Conservation (phyloP, 2,113 vertebrate species). For the Scomber scombrus region DNA sequence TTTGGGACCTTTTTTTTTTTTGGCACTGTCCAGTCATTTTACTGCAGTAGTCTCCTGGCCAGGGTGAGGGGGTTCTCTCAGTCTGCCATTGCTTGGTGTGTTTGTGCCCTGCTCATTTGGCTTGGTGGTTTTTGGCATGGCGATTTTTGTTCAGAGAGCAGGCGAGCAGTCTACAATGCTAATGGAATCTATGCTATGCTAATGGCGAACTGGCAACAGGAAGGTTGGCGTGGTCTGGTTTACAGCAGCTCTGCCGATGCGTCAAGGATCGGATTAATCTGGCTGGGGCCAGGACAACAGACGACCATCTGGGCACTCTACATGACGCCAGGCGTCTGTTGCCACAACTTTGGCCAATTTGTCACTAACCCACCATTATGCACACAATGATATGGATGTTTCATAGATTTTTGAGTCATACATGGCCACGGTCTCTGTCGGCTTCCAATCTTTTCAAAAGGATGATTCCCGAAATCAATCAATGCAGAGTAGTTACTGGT, state of each 20-base stretch:
- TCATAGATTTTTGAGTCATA: slow-evolving; percentile 10
- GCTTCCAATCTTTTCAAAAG: neutral
- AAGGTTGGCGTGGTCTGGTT: slow-evolving; percentile 43
- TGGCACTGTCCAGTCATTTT: neutral
- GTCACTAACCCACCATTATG: slow-evolving; percentile 6
- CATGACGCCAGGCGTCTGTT: slow-evolving; percentile 30
- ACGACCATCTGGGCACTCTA: slow-evolving; percentile 67
- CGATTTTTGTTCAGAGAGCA: slow-evolving; percentile 39
- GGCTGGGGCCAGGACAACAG: slow-evolving; percentile 53
- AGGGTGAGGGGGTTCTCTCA: slow-evolving; percentile 15
- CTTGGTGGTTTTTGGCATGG: neutral
- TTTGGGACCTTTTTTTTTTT: neutral
- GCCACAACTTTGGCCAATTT: slow-evolving; percentile 31
- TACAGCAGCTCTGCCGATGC: slow-evolving; percentile 52
- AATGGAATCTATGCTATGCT: slow-evolving; percentile 44
- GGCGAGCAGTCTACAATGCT: slow-evolving; percentile 33
- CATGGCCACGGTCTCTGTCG: neutral
- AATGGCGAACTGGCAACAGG: slow-evolving; percentile 53
- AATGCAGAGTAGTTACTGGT: neutral
- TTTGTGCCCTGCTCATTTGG: slow-evolving; percentile 43
- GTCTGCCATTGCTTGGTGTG: slow-evolving; percentile 27
- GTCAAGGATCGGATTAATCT: slow-evolving; percentile 61
- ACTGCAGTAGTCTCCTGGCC: slow-evolving; percentile 12
- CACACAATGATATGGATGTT: slow-evolving; percentile 24
- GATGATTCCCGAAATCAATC: neutral